Evolutionary conservation across 2,888 invertebrate species (phyloP).

Genomic region (Sabellastarte sp.): DNA sequence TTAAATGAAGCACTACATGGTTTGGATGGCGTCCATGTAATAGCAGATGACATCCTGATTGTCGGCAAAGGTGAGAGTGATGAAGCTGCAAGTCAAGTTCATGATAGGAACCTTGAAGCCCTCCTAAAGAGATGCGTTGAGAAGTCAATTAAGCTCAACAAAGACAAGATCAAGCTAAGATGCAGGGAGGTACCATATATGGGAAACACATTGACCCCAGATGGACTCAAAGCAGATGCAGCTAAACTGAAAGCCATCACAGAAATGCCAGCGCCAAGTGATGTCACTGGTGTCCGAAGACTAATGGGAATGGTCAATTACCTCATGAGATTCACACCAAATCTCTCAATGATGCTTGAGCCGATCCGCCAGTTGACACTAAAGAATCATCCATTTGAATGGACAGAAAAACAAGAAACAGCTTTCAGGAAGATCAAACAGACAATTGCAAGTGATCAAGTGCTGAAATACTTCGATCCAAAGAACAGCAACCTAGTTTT

Average conservation of each 20-base stretch:
- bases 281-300: background rate
- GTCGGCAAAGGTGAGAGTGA: background rate
- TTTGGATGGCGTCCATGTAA: too few species aligned
- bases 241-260: slow-evolving; percentile 3
- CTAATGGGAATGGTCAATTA: slow-evolving; percentile 2
- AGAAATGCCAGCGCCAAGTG: background rate
- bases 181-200: slow-evolving; percentile 3
- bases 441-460: background rate
- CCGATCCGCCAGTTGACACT: background rate
- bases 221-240: background rate
- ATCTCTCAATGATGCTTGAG: slow-evolving; percentile 2
- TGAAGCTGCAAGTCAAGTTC: background rate
- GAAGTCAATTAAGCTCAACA: slow-evolving; percentile 1
- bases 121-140: background rate
- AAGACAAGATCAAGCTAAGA: background rate
- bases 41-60: slow-evolving; percentile 3
- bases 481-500: background rate
- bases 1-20: too few species aligned
- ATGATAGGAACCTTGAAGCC: background rate
- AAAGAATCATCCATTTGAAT: background rate
- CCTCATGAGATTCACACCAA: background rate
- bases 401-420: background rate
- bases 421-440: background rate
- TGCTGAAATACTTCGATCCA: slow-evolving; percentile 1
- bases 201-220: background rate